Evolutionary conservation across 2,797 vertebrate genomes (phyloP), one percentile per base, ranked within the genome.

Genomic region (Podarcis lilfordi): DNA sequence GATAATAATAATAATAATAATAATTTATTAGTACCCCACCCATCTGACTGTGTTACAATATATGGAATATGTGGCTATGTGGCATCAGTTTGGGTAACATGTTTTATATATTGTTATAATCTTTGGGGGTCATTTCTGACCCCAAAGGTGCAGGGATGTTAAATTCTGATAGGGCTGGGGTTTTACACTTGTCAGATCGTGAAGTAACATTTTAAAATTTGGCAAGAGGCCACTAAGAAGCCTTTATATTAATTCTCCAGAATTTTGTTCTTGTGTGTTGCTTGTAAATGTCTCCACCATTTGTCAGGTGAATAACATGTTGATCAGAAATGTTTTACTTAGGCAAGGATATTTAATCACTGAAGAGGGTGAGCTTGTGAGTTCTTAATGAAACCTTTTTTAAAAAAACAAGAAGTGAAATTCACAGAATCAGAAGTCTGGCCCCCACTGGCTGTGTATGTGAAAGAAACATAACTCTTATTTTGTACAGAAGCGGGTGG

Each of bases 241-340:
- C 9, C 11, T 68, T 11, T 5, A 55, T 32, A 79, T 74, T 32
- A 85, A 80, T 80, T 80, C 13, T 85, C 59, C 32, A 81, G n/a
- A 81, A 35, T 37, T 81, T 29, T 84, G 50, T 71, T 78, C 59
- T 37, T 77, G 66, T 79, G 59, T 84, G n/a, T 78, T 71, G 50
- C 66, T 88, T 64, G 21, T 84, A 88, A 84, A 37, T 79, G 35
- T 61, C 35, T 61, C 45, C 68, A 78, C 61, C 23, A 17, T 78
- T 84, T 88, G 72, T 13, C 82, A 82, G 55, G 29, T 17, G n/a
- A 91, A 68, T 66, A 69, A 66, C 50, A 81, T 19, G 23, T 77
- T 91, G 3, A 50, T 89, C 11, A 87, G 61, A 90, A 94, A 88
- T 66, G 23, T 91, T 89, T 94, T 88, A 90, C 55, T 5, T 82